phyloP scores from a whole-genome alignment of 2,113 vertebrate species.

The Podiceps cristatus region DNA sequence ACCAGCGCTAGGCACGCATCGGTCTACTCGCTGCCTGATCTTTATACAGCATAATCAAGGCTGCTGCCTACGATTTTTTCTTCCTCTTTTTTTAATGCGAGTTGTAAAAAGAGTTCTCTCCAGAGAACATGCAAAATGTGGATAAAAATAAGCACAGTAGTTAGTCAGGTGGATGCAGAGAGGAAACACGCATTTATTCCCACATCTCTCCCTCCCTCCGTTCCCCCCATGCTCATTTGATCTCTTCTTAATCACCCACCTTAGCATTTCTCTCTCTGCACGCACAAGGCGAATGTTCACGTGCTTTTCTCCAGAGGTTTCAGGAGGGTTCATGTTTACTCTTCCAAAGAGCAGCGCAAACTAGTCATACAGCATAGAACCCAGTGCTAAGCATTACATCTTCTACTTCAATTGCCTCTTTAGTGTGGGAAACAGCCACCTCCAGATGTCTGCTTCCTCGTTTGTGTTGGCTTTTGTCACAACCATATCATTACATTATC shows the following conservation, averaged over 20 bases:
- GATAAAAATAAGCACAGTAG: neutral
- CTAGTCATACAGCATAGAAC: neutral
- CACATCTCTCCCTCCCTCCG: neutral
- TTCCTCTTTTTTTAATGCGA: accelerated
- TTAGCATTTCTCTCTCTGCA: neutral
- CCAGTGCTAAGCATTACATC: neutral
- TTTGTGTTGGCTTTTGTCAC: slow-evolving; percentile 3
- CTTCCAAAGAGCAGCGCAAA: neutral
- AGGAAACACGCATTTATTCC: neutral
- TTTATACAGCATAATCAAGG: neutral
- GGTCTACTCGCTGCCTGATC: neutral
- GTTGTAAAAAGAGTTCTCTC: neutral
- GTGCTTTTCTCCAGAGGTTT: neutral
- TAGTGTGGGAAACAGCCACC: neutral
- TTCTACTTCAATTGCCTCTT: neutral
- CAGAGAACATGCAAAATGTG: neutral
- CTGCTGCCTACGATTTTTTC: neutral
- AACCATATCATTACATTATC: neutral
- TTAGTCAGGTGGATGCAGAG: neutral
- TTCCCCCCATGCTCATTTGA: neutral
- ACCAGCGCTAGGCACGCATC: neutral
- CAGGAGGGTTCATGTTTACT: neutral
- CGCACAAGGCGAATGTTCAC: neutral
- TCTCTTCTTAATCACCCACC: neutral
- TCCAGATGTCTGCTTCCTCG: neutral